Conservation (phyloP, 1,140 invertebrate species). For the Euglossa dilemma region DNA sequence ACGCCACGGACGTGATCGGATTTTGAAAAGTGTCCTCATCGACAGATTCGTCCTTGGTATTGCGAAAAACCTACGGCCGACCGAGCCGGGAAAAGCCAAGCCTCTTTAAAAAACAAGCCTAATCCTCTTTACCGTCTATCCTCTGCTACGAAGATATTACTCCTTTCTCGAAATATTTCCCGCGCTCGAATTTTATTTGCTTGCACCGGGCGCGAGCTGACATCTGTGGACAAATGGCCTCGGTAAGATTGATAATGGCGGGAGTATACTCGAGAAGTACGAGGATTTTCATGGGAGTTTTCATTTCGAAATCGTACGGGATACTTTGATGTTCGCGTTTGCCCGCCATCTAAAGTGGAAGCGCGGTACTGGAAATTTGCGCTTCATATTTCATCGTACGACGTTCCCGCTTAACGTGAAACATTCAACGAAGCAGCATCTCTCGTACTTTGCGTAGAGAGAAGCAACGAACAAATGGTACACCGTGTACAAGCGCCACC, state of each 20-base stretch:
- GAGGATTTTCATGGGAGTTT: not conserved
- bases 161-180: not conserved
- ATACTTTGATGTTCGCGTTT: not conserved
- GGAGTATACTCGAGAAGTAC: not conserved
- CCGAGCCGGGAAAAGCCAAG: not conserved
- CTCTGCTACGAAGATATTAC: not conserved
- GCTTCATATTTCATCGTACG: not conserved
- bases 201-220: too few relatives aligned
- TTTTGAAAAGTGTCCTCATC: slow-evolving; percentile 23
- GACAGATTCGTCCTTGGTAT: slow-evolving; percentile 21
- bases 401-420: not conserved
- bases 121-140: not conserved
- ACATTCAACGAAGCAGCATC: not conserved
- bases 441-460: not conserved
- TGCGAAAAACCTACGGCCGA: not conserved
- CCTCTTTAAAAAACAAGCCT: not conserved
- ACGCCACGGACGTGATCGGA: slow-evolving; percentile 54
- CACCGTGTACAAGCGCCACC: too few relatives aligned
- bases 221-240: not conserved
- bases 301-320: not conserved
- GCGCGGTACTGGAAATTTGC: not conserved
- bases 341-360: not conserved
- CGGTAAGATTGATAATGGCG: not conserved
- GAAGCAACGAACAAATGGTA: not conserved
- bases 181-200: too few relatives aligned